Evolutionary conservation across 53 echinoderm and acorn worm genomes (phyloP), one percentile per base, ranked within the genome.

Genomic region (Patiria pectinifera): DNA sequence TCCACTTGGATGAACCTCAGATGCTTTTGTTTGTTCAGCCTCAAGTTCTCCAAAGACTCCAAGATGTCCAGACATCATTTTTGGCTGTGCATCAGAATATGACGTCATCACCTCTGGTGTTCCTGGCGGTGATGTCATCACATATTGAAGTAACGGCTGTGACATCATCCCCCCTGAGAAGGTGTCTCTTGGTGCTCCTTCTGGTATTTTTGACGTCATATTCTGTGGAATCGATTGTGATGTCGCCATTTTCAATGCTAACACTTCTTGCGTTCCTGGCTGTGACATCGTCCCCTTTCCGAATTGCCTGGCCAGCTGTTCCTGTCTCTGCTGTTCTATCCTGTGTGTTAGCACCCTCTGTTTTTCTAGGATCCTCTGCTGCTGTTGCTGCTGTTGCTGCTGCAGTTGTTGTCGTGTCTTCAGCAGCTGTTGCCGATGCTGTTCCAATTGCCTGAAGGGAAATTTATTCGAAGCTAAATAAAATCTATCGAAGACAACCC

Each of bases 291-390:
- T 69, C 81, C 19, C 81, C n/a, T 81, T 48, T 1, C 24, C 70
- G 43, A 0, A 35, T 14, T 35, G 60, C 59, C 84, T 83, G 83
- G 60, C 78, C 58, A 89, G 80, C 77, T 93, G 92, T 14, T 92
- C 93, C 53, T 70, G 86, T 24, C 70, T 58, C 82, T 93, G 92
- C 80, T 96, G 94, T 85, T 92, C 86, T 45, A 94, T 92, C 15
- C 95, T 92, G 76, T 96, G 94, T 49, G 78, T 87, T 23, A 96
- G 83, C 80, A 94, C 91, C 62, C 71, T 53, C 83, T 96, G 96
- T 48, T 92, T 95, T 44, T 94, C 86, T 21, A 92, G 59, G 35
- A 96, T 75, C 62, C 95, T 92, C 21, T 71, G 53, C 86, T 95
- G 92, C 69, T 96, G 95, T 72, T 86, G 91, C 70, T 91, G 76